These are phyloP conservation scores for Pinctada fucata DNA, from an alignment of 2,888 invertebrate species.

Conservation along the genomic window DNA sequence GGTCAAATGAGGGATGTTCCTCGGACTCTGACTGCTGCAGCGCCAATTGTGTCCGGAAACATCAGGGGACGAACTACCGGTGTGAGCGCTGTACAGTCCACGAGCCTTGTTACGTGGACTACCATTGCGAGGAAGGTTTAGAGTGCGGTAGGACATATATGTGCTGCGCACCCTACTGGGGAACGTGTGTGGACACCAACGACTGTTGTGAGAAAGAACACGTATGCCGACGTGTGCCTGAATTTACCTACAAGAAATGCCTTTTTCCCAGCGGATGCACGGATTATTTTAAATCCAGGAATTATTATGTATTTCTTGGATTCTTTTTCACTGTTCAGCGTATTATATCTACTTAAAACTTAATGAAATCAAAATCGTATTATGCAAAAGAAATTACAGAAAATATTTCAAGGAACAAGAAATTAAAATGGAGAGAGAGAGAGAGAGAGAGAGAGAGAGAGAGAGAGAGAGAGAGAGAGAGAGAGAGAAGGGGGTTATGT, in stretches of 20 bases:
- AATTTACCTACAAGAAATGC: slow-evolving; percentile 63
- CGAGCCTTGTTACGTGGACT: slow-evolving; percentile 61
- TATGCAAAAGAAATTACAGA: too few species aligned
- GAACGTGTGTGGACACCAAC: slow-evolving; percentile 51
- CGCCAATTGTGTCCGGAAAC: slow-evolving; percentile 53
- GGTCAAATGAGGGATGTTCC: slow-evolving; percentile 65
- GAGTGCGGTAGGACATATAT: slow-evolving; percentile 57
- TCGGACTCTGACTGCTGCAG: slow-evolving; percentile 62
- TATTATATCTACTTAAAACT: too few species aligned
- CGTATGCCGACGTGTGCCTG: slow-evolving; percentile 55
- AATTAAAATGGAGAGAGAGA: too few species aligned
- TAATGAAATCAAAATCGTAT: too few species aligned
- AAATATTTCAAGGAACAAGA: too few species aligned
- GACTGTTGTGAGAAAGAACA: slow-evolving; percentile 63
- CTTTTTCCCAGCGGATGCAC: slow-evolving; percentile 29
- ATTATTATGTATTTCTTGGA: too few species aligned
- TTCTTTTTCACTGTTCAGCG: too few species aligned
- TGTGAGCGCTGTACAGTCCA: slow-evolving; percentile 55
- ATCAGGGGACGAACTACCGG: slow-evolving; percentile 60
- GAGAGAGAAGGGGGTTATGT: too few species aligned
- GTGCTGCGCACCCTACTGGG: slow-evolving; percentile 68
- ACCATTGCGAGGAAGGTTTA: slow-evolving; percentile 61
- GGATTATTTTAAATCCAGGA: too few species aligned
- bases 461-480: too few species aligned
- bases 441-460: too few species aligned